These are phyloP conservation scores for Craseonycteris thonglongyai DNA, from an alignment of 2,113 vertebrate genomes.

Conservation along the genomic window DNA sequence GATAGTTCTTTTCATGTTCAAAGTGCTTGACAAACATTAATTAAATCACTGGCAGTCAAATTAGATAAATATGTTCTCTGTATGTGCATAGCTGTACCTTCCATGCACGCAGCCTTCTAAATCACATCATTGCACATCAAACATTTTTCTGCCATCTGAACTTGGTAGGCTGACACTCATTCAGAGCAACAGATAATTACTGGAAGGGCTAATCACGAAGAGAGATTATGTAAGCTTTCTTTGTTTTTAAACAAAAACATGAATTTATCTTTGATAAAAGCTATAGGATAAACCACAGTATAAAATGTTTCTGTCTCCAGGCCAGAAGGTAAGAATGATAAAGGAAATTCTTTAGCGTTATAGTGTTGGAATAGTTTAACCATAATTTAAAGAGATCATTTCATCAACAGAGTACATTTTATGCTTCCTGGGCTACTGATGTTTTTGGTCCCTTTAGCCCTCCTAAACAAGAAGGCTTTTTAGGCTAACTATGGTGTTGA, in stretches of 20 bases:
- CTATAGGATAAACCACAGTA: slow-evolving; percentile 36
- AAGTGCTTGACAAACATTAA: slow-evolving; percentile 72
- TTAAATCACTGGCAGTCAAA: slow-evolving; percentile 74
- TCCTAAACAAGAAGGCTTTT: slow-evolving; percentile 36
- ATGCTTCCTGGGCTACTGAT: slow-evolving; percentile 28
- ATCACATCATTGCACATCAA: slow-evolving; percentile 65
- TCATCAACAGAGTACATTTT: slow-evolving; percentile 43
- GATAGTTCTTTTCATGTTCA: slow-evolving; percentile 71
- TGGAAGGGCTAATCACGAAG: slow-evolving; percentile 62
- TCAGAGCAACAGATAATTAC: slow-evolving; percentile 72
- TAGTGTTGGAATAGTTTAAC: slow-evolving; percentile 18
- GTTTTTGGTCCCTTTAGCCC: slow-evolving; percentile 40
- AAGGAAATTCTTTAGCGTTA: not conserved
- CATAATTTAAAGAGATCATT: slow-evolving; percentile 41
- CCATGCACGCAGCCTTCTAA: slow-evolving; percentile 61
- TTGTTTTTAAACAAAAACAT: slow-evolving; percentile 64
- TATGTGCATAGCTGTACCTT: slow-evolving; percentile 64
- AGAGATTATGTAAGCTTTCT: slow-evolving; percentile 65
- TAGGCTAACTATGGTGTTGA: slow-evolving; percentile 50
- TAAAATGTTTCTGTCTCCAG: slow-evolving; percentile 38
- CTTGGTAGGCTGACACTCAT: slow-evolving; percentile 61
- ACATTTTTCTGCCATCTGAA: slow-evolving; percentile 57
- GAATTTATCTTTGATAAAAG: slow-evolving; percentile 61
- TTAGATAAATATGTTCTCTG: slow-evolving; percentile 74
- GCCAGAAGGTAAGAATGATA: slow-evolving; percentile 48